Conservation (phyloP, 2,888 invertebrate species). For the Bellardia pandia region DNA sequence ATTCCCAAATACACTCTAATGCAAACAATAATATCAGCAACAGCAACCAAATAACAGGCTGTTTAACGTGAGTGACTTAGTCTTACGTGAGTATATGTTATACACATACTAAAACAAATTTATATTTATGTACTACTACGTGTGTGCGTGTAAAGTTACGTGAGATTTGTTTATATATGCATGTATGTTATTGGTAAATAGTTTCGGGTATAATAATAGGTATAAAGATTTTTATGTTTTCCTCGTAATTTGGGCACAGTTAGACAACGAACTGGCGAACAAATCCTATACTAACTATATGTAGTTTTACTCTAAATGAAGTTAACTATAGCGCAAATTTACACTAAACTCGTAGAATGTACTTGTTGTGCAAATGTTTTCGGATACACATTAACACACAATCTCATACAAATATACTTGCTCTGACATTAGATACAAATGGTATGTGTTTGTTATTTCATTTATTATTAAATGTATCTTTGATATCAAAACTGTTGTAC, state of each 20-base stretch:
- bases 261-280: constrained; percentile 10
- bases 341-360: not conserved
- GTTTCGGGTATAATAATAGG: constrained; percentile 26
- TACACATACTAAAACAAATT: not conserved
- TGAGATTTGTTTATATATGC: not conserved
- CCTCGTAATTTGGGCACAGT: constrained; percentile 4
- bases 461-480: constrained; percentile 35
- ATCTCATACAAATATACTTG: not conserved
- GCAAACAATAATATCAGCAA: constrained; percentile 41
- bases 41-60: constrained; percentile 27
- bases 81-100: constrained; percentile 2
- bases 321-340: constrained; percentile 37
- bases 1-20: constrained; percentile 20
- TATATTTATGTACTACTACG: not conserved
- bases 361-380: not conserved
- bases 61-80: constrained; percentile 46
- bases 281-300: not conserved
- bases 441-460: constrained; percentile 25
- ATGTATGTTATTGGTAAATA: constrained; percentile 9
- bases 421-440: not conserved
- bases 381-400: not conserved
- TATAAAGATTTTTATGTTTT: constrained; percentile 24
- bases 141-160: not conserved
- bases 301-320: constrained; percentile 19
- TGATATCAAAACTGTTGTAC: constrained; percentile 12